phyloP scores from a whole-genome alignment of 2,113 vertebrate genomes.

The Crotalus helleri region DNA sequence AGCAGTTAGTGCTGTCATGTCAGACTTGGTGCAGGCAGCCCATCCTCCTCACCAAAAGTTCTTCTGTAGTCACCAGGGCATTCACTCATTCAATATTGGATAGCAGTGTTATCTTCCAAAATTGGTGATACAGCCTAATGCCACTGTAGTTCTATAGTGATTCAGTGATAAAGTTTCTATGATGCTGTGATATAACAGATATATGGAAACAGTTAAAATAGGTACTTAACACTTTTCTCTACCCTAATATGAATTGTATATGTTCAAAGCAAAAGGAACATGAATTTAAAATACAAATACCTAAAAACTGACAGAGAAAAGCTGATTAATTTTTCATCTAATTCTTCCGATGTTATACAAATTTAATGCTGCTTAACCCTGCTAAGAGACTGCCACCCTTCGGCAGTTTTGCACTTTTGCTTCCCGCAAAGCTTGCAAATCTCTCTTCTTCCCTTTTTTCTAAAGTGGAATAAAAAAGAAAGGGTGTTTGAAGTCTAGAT shows the following conservation, averaged over 20 bases:
- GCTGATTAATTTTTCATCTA: conserved; percentile 30
- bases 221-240: not conserved
- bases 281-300: conserved; percentile 30
- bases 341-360: not conserved
- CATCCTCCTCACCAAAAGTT: not conserved
- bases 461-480: conserved; percentile 17
- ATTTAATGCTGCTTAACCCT: conserved; percentile 33
- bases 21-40: not conserved
- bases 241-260: not conserved
- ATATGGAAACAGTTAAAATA: conserved; percentile 5
- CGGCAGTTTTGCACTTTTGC: conserved; percentile 35
- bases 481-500: conserved; percentile 27
- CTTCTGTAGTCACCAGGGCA: not conserved
- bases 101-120: not conserved
- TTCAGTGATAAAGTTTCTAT: not conserved
- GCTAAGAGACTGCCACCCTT: not conserved
- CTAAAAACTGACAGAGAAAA: not conserved
- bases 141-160: not conserved
- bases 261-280: not conserved
- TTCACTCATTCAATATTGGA: not conserved
- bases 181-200: not conserved
- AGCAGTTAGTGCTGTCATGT: conserved; percentile 18
- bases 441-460: not conserved
- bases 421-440: conserved; percentile 2
- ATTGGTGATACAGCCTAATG: not conserved